Evolutionary conservation across 2,888 invertebrate genomes (phyloP).

Genomic region (Volucella inflata): DNA sequence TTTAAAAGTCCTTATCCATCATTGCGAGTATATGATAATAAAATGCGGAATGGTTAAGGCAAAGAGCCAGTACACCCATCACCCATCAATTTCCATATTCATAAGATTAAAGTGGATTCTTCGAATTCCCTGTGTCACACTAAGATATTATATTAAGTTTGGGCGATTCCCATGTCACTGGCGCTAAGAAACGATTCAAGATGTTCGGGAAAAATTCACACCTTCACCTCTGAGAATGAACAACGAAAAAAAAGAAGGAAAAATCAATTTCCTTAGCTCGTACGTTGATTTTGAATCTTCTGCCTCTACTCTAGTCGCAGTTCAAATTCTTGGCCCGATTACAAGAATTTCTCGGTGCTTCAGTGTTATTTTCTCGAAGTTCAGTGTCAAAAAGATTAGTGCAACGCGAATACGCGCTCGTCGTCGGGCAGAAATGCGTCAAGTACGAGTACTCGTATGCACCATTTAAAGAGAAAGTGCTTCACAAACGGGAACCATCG

Average conservation of each 20-base stretch:
- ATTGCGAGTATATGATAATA: constrained; percentile 35
- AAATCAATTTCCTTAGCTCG: constrained; percentile 28
- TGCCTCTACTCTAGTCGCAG: constrained; percentile 6
- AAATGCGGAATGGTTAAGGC: constrained; percentile 8
- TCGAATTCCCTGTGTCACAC: constrained; percentile 59
- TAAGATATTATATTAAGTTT: constrained; percentile 28
- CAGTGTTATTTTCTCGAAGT: constrained; percentile 48
- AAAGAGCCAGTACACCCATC: not conserved
- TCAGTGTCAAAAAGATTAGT: constrained; percentile 74
- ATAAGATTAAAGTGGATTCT: constrained; percentile 57
- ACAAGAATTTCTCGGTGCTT: constrained; percentile 55
- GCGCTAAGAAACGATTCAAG: not conserved
- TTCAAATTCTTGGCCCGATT: constrained; percentile 62
- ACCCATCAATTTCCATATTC: constrained; percentile 62
- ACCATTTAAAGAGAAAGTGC: constrained; percentile 29
- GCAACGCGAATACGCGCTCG: constrained; percentile 19
- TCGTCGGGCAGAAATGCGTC: constrained; percentile 50
- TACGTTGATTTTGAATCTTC: constrained; percentile 16
- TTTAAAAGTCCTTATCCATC: constrained; percentile 49
- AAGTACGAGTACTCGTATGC: constrained; percentile 31
- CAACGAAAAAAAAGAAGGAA: too few species aligned
- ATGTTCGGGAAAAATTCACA: not conserved
- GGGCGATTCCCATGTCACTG: constrained; percentile 41
- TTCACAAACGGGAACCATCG: not conserved
- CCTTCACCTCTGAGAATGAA: not conserved